A percentile compares a stretch with the other conserved stretches of the same genome.
Evolutionary conservation across 2,888 invertebrate genomes (phyloP).

Genomic region (Scelioninae gen. 1): DNA sequence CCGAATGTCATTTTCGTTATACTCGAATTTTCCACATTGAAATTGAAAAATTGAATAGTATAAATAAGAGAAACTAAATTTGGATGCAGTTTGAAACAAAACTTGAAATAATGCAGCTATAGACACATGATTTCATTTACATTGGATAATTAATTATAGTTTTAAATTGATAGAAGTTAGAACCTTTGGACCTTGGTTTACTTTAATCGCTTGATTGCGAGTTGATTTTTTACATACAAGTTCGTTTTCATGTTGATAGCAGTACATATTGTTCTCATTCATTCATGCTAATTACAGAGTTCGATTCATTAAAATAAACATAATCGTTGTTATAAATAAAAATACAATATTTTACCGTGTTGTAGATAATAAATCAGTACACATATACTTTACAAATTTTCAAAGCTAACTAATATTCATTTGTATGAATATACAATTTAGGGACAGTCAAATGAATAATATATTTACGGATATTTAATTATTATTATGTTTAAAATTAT

Average conservation of each 20-base stretch:
- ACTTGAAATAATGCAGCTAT: not conserved
- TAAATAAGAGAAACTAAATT: too few relatives aligned
- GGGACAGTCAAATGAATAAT: too few relatives aligned
- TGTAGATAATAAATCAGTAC: too few relatives aligned
- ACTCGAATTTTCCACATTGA: too few relatives aligned
- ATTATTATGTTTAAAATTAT: too few relatives aligned
- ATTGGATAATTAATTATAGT: constrained; percentile 9
- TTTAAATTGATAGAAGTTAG: constrained; percentile 9
- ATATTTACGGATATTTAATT: too few relatives aligned
- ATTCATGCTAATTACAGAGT: constrained; percentile 1
- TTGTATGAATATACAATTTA: too few relatives aligned
- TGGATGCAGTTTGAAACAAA: not conserved
- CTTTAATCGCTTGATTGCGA: constrained; percentile 16
- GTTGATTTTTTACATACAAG: constrained; percentile 12
- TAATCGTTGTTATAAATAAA: not conserved
- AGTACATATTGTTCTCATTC: constrained; percentile 18
- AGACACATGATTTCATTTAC: not conserved
- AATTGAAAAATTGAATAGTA: too few relatives aligned
- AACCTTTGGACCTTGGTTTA: constrained; percentile 21
- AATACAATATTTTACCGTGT: not conserved
- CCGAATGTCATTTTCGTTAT: too few relatives aligned
- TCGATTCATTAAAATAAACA: constrained; percentile 1
- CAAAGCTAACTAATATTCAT: too few relatives aligned
- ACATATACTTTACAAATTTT: too few relatives aligned
- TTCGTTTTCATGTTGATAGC: constrained; percentile 16